These are phyloP conservation scores for Cyanistes caeruleus DNA, from an alignment of 2,113 vertebrate genomes.

Conservation along the genomic window DNA sequence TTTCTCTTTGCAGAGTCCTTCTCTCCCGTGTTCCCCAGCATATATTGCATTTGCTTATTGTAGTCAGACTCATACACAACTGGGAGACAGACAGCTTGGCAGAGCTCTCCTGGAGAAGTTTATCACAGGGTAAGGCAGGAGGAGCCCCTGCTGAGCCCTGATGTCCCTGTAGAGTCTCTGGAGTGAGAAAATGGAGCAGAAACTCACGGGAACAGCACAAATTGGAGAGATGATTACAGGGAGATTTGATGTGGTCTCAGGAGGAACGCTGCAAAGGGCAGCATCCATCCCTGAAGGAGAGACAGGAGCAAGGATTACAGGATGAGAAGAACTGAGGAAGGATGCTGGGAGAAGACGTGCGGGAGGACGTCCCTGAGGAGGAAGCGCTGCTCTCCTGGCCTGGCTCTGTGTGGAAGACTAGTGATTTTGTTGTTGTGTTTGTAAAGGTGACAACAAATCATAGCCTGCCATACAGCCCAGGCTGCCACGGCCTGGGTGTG, in stretches of 20 bases:
- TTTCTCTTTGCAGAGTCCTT: background rate
- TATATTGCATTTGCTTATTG: background rate
- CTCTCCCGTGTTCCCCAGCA: background rate
- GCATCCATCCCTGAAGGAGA: background rate
- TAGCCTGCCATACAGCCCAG: slow-evolving; percentile 81
- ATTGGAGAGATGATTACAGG: background rate
- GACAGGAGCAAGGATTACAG: background rate
- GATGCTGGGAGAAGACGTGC: background rate
- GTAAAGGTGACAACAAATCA: slow-evolving; percentile 84
- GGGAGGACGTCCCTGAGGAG: background rate
- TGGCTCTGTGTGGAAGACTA: slow-evolving; percentile 86
- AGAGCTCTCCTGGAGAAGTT: slow-evolving; percentile 6
- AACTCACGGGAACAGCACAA: background rate
- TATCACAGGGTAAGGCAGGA: background rate
- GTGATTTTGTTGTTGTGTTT: slow-evolving; percentile 89
- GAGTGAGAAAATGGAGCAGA: slow-evolving; percentile 18
- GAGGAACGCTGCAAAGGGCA: background rate
- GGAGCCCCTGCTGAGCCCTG: slow-evolving; percentile 8
- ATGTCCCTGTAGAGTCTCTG: background rate
- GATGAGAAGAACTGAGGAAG: background rate
- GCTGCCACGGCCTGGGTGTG: background rate
- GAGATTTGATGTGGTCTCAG: background rate
- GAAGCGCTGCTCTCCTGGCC: slow-evolving; percentile 2
- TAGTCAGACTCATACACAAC: background rate
- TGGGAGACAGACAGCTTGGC: background rate